Conservation (phyloP, 2,797 vertebrate species). For the Alectoris magna region DNA sequence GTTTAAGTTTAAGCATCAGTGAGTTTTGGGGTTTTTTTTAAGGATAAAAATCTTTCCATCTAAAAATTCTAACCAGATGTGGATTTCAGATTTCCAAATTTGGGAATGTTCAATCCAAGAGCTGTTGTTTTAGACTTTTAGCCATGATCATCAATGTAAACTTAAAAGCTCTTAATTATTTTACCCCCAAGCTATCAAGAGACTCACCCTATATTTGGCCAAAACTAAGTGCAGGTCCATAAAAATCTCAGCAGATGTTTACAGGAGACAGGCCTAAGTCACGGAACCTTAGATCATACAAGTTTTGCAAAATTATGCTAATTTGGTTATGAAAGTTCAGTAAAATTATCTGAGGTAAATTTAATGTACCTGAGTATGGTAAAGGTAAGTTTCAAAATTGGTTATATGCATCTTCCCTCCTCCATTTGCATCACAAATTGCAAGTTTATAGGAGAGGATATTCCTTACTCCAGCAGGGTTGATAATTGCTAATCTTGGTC, state of each 20-base stretch:
- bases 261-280: neutral
- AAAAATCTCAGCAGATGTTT: neutral
- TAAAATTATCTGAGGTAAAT: neutral
- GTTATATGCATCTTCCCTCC: neutral
- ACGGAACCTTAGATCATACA: neutral
- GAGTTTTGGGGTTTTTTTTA: neutral
- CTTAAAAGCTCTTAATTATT: constrained; percentile 14
- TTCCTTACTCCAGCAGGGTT: neutral
- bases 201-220: neutral
- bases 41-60: constrained; percentile 42
- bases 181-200: neutral
- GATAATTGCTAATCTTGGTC: neutral
- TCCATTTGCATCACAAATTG: neutral
- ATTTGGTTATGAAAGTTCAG: neutral
- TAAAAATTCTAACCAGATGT: constrained; percentile 67
- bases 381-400: neutral
- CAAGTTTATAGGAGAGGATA: neutral
- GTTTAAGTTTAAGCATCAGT: neutral
- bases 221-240: neutral
- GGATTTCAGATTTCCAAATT: constrained; percentile 67
- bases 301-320: neutral
- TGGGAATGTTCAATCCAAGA: constrained; percentile 51
- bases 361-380: neutral
- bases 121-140: constrained; percentile 10
- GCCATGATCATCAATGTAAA: neutral